Base-by-base conservation (phyloP, 2,888 invertebrate genomes). In the Athetis lepigone region DNA sequence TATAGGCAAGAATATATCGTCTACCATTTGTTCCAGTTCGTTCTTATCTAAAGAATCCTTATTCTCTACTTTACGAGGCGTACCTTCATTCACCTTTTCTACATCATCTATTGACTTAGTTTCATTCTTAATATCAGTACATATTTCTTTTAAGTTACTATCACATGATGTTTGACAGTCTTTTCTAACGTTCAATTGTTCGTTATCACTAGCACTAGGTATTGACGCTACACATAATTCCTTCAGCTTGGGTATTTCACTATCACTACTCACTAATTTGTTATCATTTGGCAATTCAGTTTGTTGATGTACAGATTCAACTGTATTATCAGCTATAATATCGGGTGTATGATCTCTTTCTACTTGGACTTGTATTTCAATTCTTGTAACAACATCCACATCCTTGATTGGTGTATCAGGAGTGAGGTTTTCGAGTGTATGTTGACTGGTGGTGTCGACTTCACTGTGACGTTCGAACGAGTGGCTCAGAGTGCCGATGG, bases 131-230 rank as follows among this genome's bases (percentile, higher is more conserved):
- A 85, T 85, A 88, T 90, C 90, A 90, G 90, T 92, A 87, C 88
- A 88, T 89, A 77, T 73, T 69, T 88, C 84, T 80, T 85, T 86
- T 86, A 89, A 83, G 79, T 88, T 91, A 91, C 86, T 92, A 92
- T 92, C 93, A 92, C 92, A 91, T 80, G 89, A 83, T 90, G 88
- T 87, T 89, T 88, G 83, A 90, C 93, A 94, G 92, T 94, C 93
- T 93, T 94, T 86, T 85, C 80, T 90, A 84, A 84, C 84, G 79
- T 88, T 91, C 83, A 88, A 89, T 86, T 90, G 88, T 89, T 91
- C 87, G 79, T 76, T 79, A 81, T 88, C 88, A 89, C 92, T 93
- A 90, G 92, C 84, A 89, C 93, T 94, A 93, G 90, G 85, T 85
- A 88, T 88, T 81, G 90, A 89, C 70, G 89, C 89, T 90, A 89